Evolutionary conservation across 2,113 vertebrate genomes (phyloP).

Genomic region (Pelusios castaneus): DNA sequence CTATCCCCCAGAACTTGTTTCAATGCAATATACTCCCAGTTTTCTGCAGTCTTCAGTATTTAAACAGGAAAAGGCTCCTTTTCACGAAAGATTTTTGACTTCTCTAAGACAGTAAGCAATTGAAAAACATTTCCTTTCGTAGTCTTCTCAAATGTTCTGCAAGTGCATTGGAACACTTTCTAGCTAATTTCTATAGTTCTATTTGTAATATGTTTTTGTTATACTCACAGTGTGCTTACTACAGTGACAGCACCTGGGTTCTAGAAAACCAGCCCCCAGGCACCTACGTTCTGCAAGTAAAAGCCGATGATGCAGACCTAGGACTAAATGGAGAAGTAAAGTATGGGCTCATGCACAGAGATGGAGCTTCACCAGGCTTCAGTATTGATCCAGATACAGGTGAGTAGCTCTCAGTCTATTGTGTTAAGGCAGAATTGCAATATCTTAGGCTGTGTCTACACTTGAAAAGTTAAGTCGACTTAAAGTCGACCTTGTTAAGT

Average conservation of each 20-base stretch:
- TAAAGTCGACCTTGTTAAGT: too few relatives aligned
- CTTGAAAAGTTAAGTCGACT: too few relatives aligned
- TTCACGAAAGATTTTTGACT: not conserved
- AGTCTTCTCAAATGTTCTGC: not conserved
- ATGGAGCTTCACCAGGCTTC: constrained; percentile 82
- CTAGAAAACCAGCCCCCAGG: constrained; percentile 88
- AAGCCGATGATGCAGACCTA: constrained; percentile 85
- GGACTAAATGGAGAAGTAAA: constrained; percentile 89
- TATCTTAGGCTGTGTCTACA: too few relatives aligned
- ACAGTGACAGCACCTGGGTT: constrained; percentile 83
- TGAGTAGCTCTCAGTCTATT: constrained; percentile 31
- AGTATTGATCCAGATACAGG: constrained; percentile 85
- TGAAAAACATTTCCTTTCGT: not conserved
- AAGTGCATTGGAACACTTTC: not conserved
- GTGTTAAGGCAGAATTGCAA: not conserved
- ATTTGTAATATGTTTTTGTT: constrained; percentile 39
- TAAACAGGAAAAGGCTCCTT: not conserved
- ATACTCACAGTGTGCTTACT: constrained; percentile 83
- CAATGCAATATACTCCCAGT: not conserved
- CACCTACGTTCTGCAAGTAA: constrained; percentile 81
- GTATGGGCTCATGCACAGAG: constrained; percentile 88
- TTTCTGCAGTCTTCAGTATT: not conserved
- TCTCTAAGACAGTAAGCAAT: not conserved
- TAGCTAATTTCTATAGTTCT: not conserved
- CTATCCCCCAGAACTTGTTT: not conserved